Percentiles rank a stretch among this genome's conserved stretches.
These are phyloP conservation scores for Caenorhabditis remanei DNA, from an alignment of 1,140 invertebrate species.

Conservation along the genomic window DNA sequence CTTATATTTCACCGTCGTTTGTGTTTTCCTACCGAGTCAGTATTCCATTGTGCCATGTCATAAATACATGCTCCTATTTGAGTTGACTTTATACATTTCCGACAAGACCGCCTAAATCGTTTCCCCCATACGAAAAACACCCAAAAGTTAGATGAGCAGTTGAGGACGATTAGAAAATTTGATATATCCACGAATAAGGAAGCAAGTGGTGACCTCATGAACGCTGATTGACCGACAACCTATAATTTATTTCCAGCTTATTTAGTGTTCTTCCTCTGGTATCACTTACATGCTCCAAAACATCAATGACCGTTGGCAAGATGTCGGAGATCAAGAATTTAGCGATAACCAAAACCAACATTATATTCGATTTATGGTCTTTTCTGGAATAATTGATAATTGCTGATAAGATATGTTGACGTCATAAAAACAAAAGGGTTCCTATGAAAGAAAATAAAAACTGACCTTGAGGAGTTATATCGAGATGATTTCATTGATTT, in stretches of 20 bases:
- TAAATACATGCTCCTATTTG: conserved; percentile 40
- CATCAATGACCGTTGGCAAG: conserved; percentile 73
- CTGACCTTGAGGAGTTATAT: conserved; percentile 14
- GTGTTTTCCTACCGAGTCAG: conserved; percentile 8
- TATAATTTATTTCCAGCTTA: conserved; percentile 48
- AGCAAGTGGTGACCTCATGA: conserved; percentile 70
- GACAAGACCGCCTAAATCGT: conserved; percentile 67
- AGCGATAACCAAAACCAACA: conserved; percentile 74
- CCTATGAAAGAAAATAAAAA: background rate
- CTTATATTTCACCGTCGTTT: background rate
- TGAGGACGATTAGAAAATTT: conserved; percentile 75
- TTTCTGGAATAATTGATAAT: conserved; percentile 67
- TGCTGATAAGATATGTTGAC: conserved; percentile 40
- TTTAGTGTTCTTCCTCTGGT: background rate
- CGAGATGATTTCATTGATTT: conserved; percentile 26
- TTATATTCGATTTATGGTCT: conserved; percentile 75
- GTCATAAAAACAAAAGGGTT: background rate
- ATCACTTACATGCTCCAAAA: conserved; percentile 73
- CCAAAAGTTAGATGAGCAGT: conserved; percentile 77
- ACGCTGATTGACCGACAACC: conserved; percentile 72
- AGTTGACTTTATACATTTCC: conserved; percentile 49
- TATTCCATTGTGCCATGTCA: conserved; percentile 37
- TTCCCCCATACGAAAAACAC: conserved; percentile 76
- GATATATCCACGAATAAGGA: conserved; percentile 74
- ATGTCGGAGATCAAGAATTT: conserved; percentile 76